phyloP scores from a whole-genome alignment of 30 jellyfish, hydroid and myxozoan genomes.

The Nemopilema nomurai region DNA sequence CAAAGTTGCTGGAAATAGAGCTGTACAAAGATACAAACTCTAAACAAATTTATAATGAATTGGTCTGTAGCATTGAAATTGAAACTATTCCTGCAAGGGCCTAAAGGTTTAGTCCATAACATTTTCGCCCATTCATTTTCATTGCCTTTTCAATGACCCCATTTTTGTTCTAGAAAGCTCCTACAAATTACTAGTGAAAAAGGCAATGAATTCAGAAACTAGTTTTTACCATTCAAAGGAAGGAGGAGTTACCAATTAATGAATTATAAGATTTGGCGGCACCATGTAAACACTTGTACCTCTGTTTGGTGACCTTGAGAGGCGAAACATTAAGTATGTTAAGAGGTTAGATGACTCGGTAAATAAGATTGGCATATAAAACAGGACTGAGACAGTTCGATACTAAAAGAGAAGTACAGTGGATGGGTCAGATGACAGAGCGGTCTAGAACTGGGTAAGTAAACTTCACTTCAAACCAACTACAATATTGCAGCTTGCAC shows the following conservation, averaged over 20 bases:
- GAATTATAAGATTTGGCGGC: background rate
- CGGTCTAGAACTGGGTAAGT: background rate
- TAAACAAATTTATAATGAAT: too few relatives aligned
- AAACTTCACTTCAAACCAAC: too few relatives aligned
- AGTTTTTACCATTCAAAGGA: background rate
- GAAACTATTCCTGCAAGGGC: too few relatives aligned
- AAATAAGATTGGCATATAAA: background rate
- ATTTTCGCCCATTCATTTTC: background rate
- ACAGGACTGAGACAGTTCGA: background rate
- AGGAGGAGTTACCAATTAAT: background rate
- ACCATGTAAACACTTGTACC: background rate
- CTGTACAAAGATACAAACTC: too few relatives aligned
- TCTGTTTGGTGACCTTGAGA: background rate
- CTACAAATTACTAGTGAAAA: background rate
- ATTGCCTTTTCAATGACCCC: background rate
- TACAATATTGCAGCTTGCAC: too few relatives aligned
- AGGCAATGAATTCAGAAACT: background rate
- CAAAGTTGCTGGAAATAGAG: too few relatives aligned
- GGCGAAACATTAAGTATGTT: background rate
- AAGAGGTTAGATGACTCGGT: background rate
- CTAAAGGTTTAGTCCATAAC: too few relatives aligned
- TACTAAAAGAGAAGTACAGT: background rate
- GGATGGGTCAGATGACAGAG: background rate
- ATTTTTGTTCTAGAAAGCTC: background rate
- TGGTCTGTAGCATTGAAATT: background rate